These are phyloP conservation scores for Phortica variegata DNA, from an alignment of 1,140 invertebrate species.

Conservation along the genomic window DNA sequence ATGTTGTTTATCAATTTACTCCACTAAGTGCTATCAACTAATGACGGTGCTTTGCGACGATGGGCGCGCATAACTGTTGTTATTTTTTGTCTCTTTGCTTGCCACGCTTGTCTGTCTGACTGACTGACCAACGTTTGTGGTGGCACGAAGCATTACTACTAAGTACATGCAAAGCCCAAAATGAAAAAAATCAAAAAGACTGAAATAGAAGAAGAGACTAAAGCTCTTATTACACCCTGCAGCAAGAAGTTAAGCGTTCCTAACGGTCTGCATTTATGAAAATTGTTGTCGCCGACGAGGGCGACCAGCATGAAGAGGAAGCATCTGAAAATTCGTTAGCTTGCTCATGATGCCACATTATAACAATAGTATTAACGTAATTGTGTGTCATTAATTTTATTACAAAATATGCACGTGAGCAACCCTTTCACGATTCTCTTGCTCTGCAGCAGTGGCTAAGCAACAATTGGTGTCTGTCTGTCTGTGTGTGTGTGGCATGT, in stretches of 20 bases:
- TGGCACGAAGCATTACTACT: no score
- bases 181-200: no score
- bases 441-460: no score
- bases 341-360: conserved; percentile 31
- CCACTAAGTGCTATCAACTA: conserved; percentile 51
- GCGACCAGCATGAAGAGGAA: conserved; percentile 2
- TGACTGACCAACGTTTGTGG: conserved; percentile 18
- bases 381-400: conserved; percentile 57
- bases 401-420: conserved; percentile 50
- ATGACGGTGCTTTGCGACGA: conserved; percentile 26
- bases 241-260: not conserved
- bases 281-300: conserved; percentile 1
- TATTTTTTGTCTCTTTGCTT: not conserved
- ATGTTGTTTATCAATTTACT: conserved; percentile 54
- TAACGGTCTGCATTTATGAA: conserved; percentile 20
- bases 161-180: no score
- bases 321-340: conserved; percentile 17
- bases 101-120: not conserved
- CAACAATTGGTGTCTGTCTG: no score
- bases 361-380: conserved; percentile 57
- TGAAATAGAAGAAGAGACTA: no score
- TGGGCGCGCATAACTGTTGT: not conserved
- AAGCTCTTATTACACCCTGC: conserved; percentile 22
- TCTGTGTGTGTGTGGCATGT: no score
- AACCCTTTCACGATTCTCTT: no score